phyloP scores from a whole-genome alignment of 2,113 vertebrate genomes.

The cattle (Bos taurus) region ARS-UCD2.0 NC_037347.1:37904501-37905000 shows the following conservation, averaged over 20 bases:
- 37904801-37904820: neutral
- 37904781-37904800: rapidly evolving
- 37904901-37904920: neutral
- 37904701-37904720: neutral
- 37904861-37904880: neutral
- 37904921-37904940: neutral
- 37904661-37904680: neutral
- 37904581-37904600: neutral
- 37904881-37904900: neutral
- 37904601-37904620: neutral
- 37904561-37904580: neutral
- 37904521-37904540: neutral
- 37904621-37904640: neutral
- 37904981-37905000: neutral
- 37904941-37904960: neutral
- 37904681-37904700: neutral
- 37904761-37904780: neutral
- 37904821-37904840: neutral
- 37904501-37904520: neutral
- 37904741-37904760: neutral
- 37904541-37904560: neutral
- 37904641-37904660: neutral
- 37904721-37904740: neutral
- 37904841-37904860: neutral
- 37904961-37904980: neutral